Evolutionary conservation across 2,888 invertebrate species (phyloP).

Genomic region (Cheilosia variabilis): DNA sequence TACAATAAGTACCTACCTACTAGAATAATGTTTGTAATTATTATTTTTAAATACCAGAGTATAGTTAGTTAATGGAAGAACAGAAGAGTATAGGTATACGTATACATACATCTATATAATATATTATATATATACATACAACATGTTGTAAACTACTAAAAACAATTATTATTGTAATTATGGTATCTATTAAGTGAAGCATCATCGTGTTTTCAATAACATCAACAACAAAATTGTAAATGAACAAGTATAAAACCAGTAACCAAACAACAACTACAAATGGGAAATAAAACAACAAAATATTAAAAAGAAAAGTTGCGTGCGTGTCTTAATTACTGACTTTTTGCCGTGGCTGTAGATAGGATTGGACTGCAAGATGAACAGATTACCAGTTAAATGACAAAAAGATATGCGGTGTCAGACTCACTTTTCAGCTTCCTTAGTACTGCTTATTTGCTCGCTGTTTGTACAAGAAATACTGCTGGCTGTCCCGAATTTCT

Average conservation of each 20-base stretch:
- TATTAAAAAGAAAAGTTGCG: constrained; percentile 38
- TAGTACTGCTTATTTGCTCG: too few species aligned
- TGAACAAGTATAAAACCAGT: constrained; percentile 13
- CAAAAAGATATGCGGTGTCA: too few species aligned
- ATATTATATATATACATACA: constrained; percentile 61
- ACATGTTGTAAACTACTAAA: constrained; percentile 74
- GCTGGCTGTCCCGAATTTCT: too few species aligned
- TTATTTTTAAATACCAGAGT: constrained; percentile 69
- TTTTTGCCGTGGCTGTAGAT: too few species aligned
- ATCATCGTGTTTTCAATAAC: constrained; percentile 48
- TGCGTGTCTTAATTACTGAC: not conserved
- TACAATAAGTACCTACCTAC: constrained; percentile 74
- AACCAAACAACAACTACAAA: constrained; percentile 61
- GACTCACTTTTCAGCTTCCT: too few species aligned
- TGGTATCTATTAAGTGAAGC: constrained; percentile 70
- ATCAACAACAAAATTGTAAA: constrained; percentile 26
- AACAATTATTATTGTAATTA: constrained; percentile 72
- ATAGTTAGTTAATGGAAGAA: constrained; percentile 61
- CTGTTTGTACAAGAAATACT: too few species aligned
- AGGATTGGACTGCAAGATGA: too few species aligned
- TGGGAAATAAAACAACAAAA: constrained; percentile 60
- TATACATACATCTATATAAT: constrained; percentile 48
- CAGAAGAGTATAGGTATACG: constrained; percentile 43
- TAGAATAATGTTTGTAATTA: constrained; percentile 75
- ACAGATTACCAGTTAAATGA: too few species aligned